phyloP scores from a whole-genome alignment of 2,888 invertebrate species.

The Pogonocherus hispidulus region DNA sequence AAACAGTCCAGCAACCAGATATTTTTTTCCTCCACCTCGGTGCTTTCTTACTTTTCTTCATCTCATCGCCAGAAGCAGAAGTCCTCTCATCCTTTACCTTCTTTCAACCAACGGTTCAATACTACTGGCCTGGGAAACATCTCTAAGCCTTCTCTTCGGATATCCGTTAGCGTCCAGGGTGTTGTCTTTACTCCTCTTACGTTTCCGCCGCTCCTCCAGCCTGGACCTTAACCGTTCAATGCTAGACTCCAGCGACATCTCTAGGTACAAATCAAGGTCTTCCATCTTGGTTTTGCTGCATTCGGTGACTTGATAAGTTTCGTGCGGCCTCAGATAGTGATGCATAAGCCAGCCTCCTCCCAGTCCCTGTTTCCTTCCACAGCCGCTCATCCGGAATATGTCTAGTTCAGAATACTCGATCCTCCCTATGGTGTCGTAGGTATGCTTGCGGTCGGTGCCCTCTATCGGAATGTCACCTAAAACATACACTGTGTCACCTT shows the following conservation, averaged over 20 bases:
- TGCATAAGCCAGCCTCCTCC: conserved; percentile 95
- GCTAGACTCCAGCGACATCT: too few relatives aligned
- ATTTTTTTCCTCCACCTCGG: conserved; percentile 85
- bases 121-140: too few relatives aligned
- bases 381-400: conserved; percentile 94
- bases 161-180: too few relatives aligned
- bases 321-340: conserved; percentile 96
- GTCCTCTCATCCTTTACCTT: conserved; percentile 60
- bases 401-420: conserved; percentile 89
- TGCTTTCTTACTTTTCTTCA: conserved; percentile 69
- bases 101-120: conserved; percentile 67
- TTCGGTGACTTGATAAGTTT: conserved; percentile 98
- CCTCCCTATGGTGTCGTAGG: conserved; percentile 86
- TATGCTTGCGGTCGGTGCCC: conserved; percentile 76
- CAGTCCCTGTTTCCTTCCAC: conserved; percentile 91
- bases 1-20: conserved; percentile 85
- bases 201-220: too few relatives aligned
- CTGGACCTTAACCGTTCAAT: too few relatives aligned
- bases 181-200: too few relatives aligned
- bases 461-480: conserved; percentile 84
- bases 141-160: too few relatives aligned
- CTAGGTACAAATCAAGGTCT: too few relatives aligned
- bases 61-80: conserved; percentile 65
- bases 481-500: conserved; percentile 95
- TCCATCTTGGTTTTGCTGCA: too few relatives aligned